Conservation (phyloP, 2,888 invertebrate species). For the Drosophila bunnanda region DNA sequence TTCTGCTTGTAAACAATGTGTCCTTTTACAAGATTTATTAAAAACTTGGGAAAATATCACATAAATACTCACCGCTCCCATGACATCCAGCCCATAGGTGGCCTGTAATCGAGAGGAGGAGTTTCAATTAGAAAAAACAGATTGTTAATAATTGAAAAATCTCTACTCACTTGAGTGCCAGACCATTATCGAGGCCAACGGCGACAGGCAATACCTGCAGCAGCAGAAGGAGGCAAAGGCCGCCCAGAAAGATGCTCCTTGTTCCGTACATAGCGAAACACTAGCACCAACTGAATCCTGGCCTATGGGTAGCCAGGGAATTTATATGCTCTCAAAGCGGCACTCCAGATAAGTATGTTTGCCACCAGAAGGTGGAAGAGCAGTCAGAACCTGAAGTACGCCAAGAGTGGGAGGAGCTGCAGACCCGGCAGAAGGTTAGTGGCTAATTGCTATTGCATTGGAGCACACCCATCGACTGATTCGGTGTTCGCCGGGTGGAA, state of each 20-base stretch:
- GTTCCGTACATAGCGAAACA: constrained; percentile 42
- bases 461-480: constrained; percentile 55
- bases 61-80: constrained; percentile 86
- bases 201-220: constrained; percentile 42
- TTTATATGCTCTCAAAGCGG: constrained; percentile 53
- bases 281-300: constrained; percentile 50
- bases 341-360: constrained; percentile 60
- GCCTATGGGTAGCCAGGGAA: constrained; percentile 1
- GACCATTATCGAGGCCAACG: constrained; percentile 86
- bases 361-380: constrained; percentile 20
- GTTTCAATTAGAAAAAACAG: constrained; percentile 15
- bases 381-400: constrained; percentile 16
- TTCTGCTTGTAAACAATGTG: neutral
- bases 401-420: constrained; percentile 11
- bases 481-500: constrained; percentile 42
- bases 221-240: constrained; percentile 29
- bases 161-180: constrained; percentile 83
- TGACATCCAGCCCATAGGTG: constrained; percentile 90
- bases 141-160: neutral
- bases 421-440: constrained; percentile 45
- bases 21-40: neutral
- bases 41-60: neutral
- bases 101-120: constrained; percentile 83
- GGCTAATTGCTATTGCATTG: constrained; percentile 63
- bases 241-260: constrained; percentile 13